Evolutionary conservation across 2,113 vertebrate species (phyloP), one percentile per base, ranked within the genome.

Genomic region (Forbesichthys agassizii): DNA sequence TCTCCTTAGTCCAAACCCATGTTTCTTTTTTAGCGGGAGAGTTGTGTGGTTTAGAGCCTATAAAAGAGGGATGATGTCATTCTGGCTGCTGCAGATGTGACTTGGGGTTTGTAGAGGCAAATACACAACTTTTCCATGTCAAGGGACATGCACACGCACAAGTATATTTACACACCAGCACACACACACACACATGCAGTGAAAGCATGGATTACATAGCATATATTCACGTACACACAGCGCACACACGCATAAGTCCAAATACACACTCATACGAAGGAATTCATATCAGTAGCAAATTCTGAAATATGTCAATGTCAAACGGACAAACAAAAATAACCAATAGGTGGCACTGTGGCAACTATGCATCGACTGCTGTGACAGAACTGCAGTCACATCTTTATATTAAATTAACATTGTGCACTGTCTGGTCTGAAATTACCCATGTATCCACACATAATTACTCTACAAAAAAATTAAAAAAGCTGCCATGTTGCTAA

Each of bases 111-210:
- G 36, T 8, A 42, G 36, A 8, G 5, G 7, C 36, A 69, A 67
- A 68, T 74, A 47, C 64, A 78, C 82, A 55, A 82, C 72, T 82
- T 77, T 69, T 57, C 16, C 68, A 78, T 59, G 10, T 27, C 27
- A 42, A 42, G 36, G 4, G 36, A 42, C 36, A 42, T 42, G 4
- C 36, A 42, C 36, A 42, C 36, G 36, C 36, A 42, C 36, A 42
- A 72, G 66, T 64, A 2, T 60, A 47, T 48, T 70, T 51, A 70
- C 52, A 82, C 73, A 61, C 62, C 64, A 46, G 48, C 72, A 62
- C 14, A 61, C 52, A n/a, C 9, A 42, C 18, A 42, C 18, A 48
- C 14, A 56, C n/a, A 67, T 18, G 20, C 54, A 56, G 36, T 6
- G 36, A 42, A 42, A 42, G 3, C 36, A 42, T 1, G 36, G 36